phyloP scores from a whole-genome alignment of 2,113 vertebrate species.

The Dasyurus viverrinus region DNA sequence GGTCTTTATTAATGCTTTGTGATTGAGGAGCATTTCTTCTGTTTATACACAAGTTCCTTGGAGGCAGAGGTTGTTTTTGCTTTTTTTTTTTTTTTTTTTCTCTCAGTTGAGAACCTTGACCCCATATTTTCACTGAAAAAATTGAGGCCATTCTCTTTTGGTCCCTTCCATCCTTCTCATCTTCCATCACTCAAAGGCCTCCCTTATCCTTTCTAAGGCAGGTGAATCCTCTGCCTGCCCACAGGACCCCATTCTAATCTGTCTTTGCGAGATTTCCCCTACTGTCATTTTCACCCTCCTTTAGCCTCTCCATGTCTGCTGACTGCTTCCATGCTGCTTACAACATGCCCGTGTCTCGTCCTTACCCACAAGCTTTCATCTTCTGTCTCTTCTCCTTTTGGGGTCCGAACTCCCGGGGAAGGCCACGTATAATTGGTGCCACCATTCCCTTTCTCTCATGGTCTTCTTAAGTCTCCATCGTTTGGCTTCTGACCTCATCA shows the following conservation, averaged over 20 bases:
- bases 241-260: neutral
- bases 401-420: neutral
- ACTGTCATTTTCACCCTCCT: neutral
- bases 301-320: neutral
- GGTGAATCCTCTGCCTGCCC: neutral
- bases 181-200: neutral
- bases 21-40: neutral
- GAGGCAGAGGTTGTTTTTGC: neutral
- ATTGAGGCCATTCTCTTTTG: too few species aligned
- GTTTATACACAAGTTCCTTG: neutral
- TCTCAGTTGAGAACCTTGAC: neutral
- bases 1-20: neutral
- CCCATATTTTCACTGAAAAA: too few species aligned
- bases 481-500: neutral
- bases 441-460: neutral
- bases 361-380: too few species aligned
- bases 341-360: neutral
- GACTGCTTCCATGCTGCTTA: too few species aligned
- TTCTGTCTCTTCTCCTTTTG: too few species aligned
- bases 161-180: neutral
- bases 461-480: neutral
- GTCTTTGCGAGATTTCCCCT: neutral
- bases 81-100: neutral
- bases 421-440: neutral
- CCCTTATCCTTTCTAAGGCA: neutral